Conservation (phyloP, 2,113 vertebrate species). For the Pholis gunnellus region DNA sequence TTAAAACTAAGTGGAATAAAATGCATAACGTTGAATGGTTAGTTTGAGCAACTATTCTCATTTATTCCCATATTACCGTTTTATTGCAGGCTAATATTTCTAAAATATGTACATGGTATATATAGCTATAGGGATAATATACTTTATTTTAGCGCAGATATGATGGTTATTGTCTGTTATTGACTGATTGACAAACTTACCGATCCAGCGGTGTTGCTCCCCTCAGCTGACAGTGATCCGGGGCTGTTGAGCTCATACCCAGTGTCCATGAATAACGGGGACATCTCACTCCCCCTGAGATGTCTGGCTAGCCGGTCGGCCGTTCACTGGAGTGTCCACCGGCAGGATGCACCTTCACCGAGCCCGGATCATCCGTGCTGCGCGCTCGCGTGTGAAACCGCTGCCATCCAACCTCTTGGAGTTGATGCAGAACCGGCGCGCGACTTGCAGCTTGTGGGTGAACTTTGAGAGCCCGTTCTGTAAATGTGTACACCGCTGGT, state of each 20-base stretch:
- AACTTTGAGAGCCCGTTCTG: background rate
- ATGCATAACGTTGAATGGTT: background rate
- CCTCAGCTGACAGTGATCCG: constrained; percentile 63
- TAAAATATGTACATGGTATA: too few relatives aligned
- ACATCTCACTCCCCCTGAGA: constrained; percentile 61
- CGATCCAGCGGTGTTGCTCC: constrained; percentile 60
- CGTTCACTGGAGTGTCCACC: background rate
- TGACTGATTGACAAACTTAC: constrained; percentile 61
- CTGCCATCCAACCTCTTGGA: constrained; percentile 2
- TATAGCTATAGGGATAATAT: background rate
- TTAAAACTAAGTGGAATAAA: background rate
- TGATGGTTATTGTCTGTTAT: background rate
- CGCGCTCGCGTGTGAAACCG: background rate
- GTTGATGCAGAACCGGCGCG: background rate
- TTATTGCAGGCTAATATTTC: background rate
- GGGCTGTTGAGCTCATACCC: constrained; percentile 48
- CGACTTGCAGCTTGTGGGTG: background rate
- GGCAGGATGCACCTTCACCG: background rate
- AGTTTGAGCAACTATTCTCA: background rate
- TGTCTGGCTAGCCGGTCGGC: background rate
- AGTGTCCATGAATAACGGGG: constrained; percentile 73
- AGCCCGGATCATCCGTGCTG: background rate
- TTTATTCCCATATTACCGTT: background rate
- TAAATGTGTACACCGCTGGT: rapidly evolving
- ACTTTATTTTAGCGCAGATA: background rate